Evolutionary conservation across 2,797 vertebrate species (phyloP).

Genomic region (Presbytis comata): DNA sequence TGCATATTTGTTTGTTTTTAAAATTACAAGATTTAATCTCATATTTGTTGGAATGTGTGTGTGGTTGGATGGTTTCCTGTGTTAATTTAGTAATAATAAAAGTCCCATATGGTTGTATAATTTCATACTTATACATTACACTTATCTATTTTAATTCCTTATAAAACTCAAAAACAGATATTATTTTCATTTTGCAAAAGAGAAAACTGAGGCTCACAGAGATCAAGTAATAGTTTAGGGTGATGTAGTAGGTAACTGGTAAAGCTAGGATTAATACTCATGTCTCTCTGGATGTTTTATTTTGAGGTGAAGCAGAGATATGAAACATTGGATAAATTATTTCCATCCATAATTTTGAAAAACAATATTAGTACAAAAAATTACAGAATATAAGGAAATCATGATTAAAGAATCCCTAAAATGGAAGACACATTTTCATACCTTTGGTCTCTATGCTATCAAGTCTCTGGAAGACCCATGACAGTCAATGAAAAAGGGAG

Average conservation of each 20-base stretch:
- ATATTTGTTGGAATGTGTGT: neutral
- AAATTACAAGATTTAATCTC: slow-evolving; percentile 34
- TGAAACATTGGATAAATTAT: neutral
- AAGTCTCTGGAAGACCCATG: neutral
- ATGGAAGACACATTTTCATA: neutral
- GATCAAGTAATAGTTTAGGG: neutral
- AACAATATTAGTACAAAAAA: neutral
- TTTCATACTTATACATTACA: neutral
- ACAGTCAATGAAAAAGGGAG: neutral
- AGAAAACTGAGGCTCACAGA: neutral
- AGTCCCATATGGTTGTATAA: neutral
- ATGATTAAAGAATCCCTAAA: slow-evolving; percentile 5
- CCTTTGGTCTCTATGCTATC: neutral
- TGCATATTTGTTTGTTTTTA: neutral
- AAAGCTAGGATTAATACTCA: neutral
- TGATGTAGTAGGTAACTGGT: neutral
- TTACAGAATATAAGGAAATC: neutral
- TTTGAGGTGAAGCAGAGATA: neutral
- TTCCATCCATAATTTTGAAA: neutral
- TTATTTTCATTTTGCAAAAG: slow-evolving; percentile 2
- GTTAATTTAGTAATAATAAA: neutral
- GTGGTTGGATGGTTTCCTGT: neutral
- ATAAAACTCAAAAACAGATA: neutral
- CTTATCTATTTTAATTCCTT: neutral
- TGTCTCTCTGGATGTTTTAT: neutral